Base-by-base conservation (phyloP, 2,888 invertebrate species). In the Drosophila prolongata region DNA sequence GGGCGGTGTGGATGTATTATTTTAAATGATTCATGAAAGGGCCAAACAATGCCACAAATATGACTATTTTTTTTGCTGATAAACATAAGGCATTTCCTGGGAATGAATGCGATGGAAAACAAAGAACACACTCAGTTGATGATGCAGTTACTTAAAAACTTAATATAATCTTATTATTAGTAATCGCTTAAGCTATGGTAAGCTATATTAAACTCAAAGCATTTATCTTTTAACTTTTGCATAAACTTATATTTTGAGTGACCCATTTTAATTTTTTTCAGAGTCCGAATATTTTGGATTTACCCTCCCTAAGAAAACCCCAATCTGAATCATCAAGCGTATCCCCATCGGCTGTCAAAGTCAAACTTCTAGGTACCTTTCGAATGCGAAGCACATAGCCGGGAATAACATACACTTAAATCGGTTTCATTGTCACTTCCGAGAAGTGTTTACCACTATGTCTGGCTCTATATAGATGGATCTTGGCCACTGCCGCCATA, bases 321-420 rank as follows among this genome's bases (percentile, higher is more conserved):
- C 70, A 54, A 30, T 4, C 14, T 72, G 72, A 71, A 43, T 47
- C 62, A 56, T 47, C 38, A 8, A 43, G 53, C 27, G 11, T 35
- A 53, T 42, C 38, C 46, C 44, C 13, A 37, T 44, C 30, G 65
- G 10, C 43, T 19, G 34, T 50, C n/a, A 16, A 66, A 49, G n/a
- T 40, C 44, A 64, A 76, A 69, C 50, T 71, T 65, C 70, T 24
- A 10, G 14, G 34, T 62, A 19, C 37, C 64, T 78, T 72, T 70
- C 37, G 56, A 67, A 85, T 85, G 73, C 85, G 30, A 74, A 65
- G 62, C 87, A 78, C 79, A 87, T 69, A 77, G 38, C 50, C 61
- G 88, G 88, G 87, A 84, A 84, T 79, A 75, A 83, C 84, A 74
- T 50, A 49, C 44, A 46, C 46, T 34, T 47, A 56, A 74, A 60